phyloP scores from a whole-genome alignment of 2,888 invertebrate species.

The Trissoscelio sp. region DNA sequence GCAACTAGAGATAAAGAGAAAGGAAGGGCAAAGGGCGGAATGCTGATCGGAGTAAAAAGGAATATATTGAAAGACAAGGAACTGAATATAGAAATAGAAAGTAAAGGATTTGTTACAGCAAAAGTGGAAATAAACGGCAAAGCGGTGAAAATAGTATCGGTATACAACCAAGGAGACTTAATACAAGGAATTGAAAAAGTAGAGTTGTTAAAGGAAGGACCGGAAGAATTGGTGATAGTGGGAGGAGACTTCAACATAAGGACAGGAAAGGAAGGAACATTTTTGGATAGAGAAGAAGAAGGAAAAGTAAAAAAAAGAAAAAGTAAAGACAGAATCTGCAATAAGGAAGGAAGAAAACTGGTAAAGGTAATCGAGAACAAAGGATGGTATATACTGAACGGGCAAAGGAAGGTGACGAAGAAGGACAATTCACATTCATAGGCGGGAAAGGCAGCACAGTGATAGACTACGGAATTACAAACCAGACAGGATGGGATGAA shows the following conservation, averaged over 20 bases:
- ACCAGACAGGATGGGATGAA: slow-evolving; percentile 17
- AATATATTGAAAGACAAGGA: too few species aligned
- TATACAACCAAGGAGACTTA: too few species aligned
- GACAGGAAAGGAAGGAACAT: background rate
- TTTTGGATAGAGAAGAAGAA: background rate
- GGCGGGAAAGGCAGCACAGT: background rate
- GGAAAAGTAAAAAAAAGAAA: background rate
- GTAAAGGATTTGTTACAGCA: too few species aligned
- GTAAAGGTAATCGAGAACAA: background rate
- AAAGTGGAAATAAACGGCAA: too few species aligned
- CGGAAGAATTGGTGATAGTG: background rate
- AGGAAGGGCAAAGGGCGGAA: too few species aligned
- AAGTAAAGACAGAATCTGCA: background rate
- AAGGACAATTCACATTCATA: background rate
- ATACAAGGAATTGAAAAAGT: too few species aligned
- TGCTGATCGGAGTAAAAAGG: too few species aligned
- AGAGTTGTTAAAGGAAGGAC: too few species aligned
- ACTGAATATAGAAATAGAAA: too few species aligned
- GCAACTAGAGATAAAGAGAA: too few species aligned
- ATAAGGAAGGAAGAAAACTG: background rate
- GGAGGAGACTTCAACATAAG: background rate
- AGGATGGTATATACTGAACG: background rate
- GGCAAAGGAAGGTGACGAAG: background rate
- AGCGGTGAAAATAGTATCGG: too few species aligned
- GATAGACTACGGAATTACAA: background rate